phyloP scores from a whole-genome alignment of 2,888 invertebrate genomes.

The Myopa tessellatipennis region DNA sequence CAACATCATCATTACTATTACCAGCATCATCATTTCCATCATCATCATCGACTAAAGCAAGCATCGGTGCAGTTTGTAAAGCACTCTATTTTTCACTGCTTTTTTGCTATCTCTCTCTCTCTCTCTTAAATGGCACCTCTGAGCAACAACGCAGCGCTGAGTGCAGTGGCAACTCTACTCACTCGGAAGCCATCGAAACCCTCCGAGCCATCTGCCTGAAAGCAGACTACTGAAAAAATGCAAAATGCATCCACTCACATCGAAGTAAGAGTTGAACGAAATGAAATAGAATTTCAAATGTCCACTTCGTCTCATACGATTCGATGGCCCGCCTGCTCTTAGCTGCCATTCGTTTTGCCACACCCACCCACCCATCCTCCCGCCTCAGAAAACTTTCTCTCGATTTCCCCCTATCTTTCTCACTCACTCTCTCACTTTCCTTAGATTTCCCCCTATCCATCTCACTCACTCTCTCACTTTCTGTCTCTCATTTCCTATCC shows the following conservation, averaged over 20 bases:
- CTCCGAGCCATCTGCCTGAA: neutral
- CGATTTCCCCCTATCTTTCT: too few relatives aligned
- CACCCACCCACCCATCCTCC: too few relatives aligned
- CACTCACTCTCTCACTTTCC: neutral
- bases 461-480: too few relatives aligned
- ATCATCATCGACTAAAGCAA: too few relatives aligned
- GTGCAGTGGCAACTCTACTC: neutral
- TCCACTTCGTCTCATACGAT: neutral
- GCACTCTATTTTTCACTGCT: neutral
- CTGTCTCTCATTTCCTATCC: neutral
- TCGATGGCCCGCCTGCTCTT: neutral
- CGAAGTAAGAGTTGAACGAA: neutral
- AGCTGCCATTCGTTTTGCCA: too few relatives aligned
- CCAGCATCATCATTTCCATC: too few relatives aligned
- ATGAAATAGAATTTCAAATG: constrained; percentile 33
- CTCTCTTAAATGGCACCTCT: neutral
- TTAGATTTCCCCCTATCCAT: neutral
- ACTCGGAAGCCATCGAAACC: too few relatives aligned
- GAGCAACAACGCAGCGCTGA: too few relatives aligned
- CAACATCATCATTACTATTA: too few relatives aligned
- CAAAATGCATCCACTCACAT: constrained; percentile 7
- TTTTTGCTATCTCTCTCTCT: too few relatives aligned
- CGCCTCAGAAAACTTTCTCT: too few relatives aligned
- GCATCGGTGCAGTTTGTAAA: too few relatives aligned
- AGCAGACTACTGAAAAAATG: neutral